Base-by-base conservation (phyloP, 2,113 vertebrate genomes). In the Strigops habroptila region DNA sequence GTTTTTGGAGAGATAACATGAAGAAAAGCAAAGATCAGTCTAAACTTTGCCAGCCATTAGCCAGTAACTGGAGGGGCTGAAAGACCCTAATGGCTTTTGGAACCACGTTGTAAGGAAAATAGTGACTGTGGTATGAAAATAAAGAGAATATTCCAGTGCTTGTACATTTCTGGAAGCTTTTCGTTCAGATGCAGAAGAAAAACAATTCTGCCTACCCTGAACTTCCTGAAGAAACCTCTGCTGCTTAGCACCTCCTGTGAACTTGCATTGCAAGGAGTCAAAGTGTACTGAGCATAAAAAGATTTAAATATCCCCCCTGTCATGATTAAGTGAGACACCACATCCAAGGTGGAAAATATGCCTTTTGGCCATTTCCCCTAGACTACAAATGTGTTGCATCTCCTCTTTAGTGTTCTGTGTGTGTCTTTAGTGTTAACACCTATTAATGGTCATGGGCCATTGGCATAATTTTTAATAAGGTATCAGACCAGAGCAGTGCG, bases 101-200 rank as follows among this genome's bases (percentile, higher is more conserved):
- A 96, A 90, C 33, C 59, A 65, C 28, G 28, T 59, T 82, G 95
- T 84, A 88, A 95, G 86, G 86, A 93, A 97, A 97, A 91, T 73
- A 96, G 92, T 49, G 57, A 86, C 53, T 73, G 21, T 92, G 68
- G 46, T 97, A 86, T 76, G 68, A 95, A 97, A 98, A 92, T 82
- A 94, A 95, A 91, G 39, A 94, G 25, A 87, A 8, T 78, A 53
- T 81, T 91, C 69, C 12, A 64, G 22, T 37, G 31, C 68, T 95
- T 95, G 21, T 16, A 79, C 63, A 82, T 80, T 97, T 90, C 88
- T 95, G 95, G 93, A 87, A 96, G 86, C 69, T 55, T 89, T 94
- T 95, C 74, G 39, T 87, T 97, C 91, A 95, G 70, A 86, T 59
- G 57, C 65, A 91, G 79, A 97, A 86, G 79, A 73, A 94, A 97